Evolutionary conservation across 2,888 invertebrate genomes (phyloP), one percentile per base, ranked within the genome.

Genomic region (Kuschelorhynchus macadamiae): DNA sequence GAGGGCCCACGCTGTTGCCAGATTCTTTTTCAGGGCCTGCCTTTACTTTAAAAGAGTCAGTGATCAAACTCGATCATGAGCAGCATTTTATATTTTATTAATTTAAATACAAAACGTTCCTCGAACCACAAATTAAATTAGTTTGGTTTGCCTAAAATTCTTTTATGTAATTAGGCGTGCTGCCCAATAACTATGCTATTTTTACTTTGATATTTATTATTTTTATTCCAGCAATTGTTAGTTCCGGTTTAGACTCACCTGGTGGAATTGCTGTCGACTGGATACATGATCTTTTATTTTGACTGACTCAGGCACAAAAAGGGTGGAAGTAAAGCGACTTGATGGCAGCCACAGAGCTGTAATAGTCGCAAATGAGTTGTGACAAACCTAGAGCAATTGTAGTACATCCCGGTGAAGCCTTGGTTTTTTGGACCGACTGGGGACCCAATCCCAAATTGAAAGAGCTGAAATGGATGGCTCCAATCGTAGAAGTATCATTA

Each of bases 361-460:
- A 0, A 86, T 94, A 14, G 91, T 90, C 2, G 90, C 92, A 0
- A 91, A 89, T 75, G 93, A 94, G 79, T 82, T 94, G 60, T n/a
- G 93, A 94, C 73, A 95, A 94, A 78, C 95, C 95, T 0, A 85
- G 95, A 73, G 95, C 94, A 1, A 92, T 95, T 67, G 91, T 90
- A 0, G 92, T 93, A 0, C 94, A 95, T 84, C 95, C 95, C 0
- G 92, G 92, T 20, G 90, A 91, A 75, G 93, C 92, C 1, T 81
- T 88, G 39, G 89, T 94, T 0, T 94, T 93, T 80, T 95, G 95
- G 95, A 93, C 94, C 0, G 95, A 95, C 81, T 95, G 94, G 94
- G 95, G 94, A 87, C 92, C 93, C 0, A 91, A 89, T 76, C 93
- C 94, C 0, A 92, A 93, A 94, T 94, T 57, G 94, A 95, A 80